Conservation (phyloP, 2,888 invertebrate species). For the Carabus problematicus region DNA sequence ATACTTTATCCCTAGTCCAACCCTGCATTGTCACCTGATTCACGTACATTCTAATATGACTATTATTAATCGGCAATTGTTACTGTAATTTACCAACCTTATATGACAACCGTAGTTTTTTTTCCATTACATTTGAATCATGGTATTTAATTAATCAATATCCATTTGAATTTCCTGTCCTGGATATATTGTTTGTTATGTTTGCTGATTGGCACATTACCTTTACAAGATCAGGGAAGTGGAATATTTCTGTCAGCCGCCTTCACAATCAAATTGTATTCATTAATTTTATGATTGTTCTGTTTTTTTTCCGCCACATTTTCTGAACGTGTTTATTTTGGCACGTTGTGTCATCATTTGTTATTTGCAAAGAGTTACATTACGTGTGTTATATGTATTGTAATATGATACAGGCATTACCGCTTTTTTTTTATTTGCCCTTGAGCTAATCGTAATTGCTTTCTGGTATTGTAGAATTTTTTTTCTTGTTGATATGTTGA, state of each 20-base stretch:
- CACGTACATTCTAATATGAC: too few relatives aligned
- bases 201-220: not conserved
- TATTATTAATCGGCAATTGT: not conserved
- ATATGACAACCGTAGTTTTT: constrained; percentile 7
- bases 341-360: constrained; percentile 16
- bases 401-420: constrained; percentile 7
- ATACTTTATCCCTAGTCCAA: too few relatives aligned
- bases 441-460: not conserved
- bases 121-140: not conserved
- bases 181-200: constrained; percentile 11
- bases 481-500: too few relatives aligned
- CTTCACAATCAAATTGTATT: constrained; percentile 9
- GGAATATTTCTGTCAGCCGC: not conserved
- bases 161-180: not conserved
- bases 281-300: not conserved
- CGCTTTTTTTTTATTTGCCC: not conserved
- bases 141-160: constrained; percentile 15
- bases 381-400: not conserved
- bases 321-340: constrained; percentile 9
- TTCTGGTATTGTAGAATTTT: too few relatives aligned
- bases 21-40: too few relatives aligned
- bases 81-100: constrained; percentile 3
- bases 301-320: not conserved
- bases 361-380: not conserved
- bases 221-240: constrained; percentile 6